Conservation (phyloP, 2,113 vertebrate species). For the Actenoides hombroni region DNA sequence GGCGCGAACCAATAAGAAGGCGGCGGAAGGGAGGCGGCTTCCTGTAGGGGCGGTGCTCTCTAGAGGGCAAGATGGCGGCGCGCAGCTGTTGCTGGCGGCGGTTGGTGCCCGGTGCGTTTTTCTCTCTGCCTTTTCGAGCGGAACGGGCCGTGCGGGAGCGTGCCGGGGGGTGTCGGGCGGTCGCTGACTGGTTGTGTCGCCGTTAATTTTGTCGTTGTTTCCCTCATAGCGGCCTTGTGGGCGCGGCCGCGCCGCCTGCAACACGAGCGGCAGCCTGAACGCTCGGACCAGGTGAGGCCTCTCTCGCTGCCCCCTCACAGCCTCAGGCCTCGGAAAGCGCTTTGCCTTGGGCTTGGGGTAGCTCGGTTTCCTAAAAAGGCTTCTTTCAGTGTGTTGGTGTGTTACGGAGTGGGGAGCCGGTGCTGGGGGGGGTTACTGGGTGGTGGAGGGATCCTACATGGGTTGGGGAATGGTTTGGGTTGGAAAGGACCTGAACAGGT, state of each 20-base stretch:
- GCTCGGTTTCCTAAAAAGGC: fast-evolving
- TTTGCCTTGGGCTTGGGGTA: fast-evolving
- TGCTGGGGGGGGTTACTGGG: fast-evolving
- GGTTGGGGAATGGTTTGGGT: background rate
- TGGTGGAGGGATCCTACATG: fast-evolving
- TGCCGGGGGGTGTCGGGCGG: fast-evolving
- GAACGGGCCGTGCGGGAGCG: background rate
- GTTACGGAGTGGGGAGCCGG: fast-evolving
- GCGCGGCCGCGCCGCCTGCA: background rate
- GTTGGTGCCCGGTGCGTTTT: background rate
- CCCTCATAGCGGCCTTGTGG: background rate
- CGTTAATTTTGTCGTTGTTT: background rate
- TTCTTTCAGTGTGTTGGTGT: fast-evolving
- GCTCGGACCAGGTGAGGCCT: constrained; percentile 15
- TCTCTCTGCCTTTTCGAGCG: too few relatives aligned
- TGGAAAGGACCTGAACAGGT: background rate
- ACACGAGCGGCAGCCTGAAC: background rate
- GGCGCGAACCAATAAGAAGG: too few relatives aligned
- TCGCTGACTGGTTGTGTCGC: fast-evolving
- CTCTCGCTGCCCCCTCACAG: too few relatives aligned
- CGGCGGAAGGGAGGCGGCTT: too few relatives aligned
- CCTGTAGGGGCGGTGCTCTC: too few relatives aligned
- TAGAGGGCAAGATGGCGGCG: too few relatives aligned
- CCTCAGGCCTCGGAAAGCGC: fast-evolving
- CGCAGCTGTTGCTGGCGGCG: fast-evolving